Evolutionary conservation across 2,797 vertebrate genomes (phyloP).

Genomic region (Channallabes apus): DNA sequence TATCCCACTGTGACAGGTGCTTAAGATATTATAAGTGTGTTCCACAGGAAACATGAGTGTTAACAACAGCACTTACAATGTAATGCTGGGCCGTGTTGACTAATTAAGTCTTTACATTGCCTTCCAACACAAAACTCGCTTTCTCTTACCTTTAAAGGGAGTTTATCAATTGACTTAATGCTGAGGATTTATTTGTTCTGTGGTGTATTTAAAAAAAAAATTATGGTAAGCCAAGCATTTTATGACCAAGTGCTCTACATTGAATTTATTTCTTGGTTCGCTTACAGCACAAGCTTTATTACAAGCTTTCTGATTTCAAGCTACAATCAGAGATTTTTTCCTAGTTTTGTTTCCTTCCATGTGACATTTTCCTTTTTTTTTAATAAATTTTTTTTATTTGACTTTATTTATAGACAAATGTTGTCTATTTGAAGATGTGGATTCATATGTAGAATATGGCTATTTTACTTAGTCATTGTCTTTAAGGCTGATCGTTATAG

Average conservation of each 20-base stretch:
- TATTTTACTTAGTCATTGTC: background rate
- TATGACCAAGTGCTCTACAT: background rate
- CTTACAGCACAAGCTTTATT: background rate
- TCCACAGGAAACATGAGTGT: background rate
- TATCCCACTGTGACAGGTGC: background rate
- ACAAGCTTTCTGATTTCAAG: constrained; percentile 1
- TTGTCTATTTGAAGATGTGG: background rate
- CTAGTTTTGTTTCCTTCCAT: background rate
- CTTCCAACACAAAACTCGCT: background rate
- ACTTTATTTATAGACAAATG: background rate
- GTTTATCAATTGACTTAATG: background rate
- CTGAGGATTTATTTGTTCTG: background rate
- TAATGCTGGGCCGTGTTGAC: background rate
- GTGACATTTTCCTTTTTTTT: background rate
- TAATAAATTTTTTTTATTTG: no score
- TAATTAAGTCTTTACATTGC: background rate
- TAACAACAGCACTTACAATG: background rate
- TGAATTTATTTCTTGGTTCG: background rate
- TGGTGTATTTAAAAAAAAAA: background rate
- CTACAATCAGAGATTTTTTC: background rate
- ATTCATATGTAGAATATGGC: background rate
- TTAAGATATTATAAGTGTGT: background rate
- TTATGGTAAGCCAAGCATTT: background rate
- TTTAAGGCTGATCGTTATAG: background rate
- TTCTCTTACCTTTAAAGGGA: background rate